Base-by-base conservation (phyloP, 1,140 invertebrate species). In the Anthonomus grandis region DNA sequence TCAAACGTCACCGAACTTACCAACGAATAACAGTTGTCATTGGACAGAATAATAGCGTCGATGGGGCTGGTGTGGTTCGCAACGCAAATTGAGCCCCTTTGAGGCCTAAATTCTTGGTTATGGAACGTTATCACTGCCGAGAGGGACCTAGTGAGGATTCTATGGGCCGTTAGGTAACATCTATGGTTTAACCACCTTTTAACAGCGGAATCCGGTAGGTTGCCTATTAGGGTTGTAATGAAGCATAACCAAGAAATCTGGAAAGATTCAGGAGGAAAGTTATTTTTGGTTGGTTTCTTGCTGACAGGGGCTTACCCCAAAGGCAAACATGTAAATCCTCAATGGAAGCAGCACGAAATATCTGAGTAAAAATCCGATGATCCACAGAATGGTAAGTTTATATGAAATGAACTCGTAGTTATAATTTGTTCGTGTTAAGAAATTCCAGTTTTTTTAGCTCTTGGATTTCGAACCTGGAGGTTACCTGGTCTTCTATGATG, bases 401-500 rank as follows among this genome's bases (percentile, higher is more conserved):
- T 90, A 89, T 9, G 90, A 93, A 64, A 95, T 87, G 68, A 93
- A 95, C 71, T 95, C 91, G 71, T 95, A 93, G 65, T 85, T 83
- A 65, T 86, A 84, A 70, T 95, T 95, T 12, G 93, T 97, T 64
- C 94, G 81, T 0, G 93, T 97, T 27, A 97, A 76, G 38, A 97
- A 80, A 76, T 97, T 97, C 94, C 94, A 97, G 57, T 91, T 94
- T 82, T n/a, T 91, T 91, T 39, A 91, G 78, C 79, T 91, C 92
- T 77, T 95, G 91, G 4, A 93, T 90, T 74, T 92, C 88, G 76
- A 97, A 97, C 63, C 93, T 81, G 13, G 92, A 92, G 0, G 93
- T 96, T 15, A 97, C 93, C 78, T 95, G 90, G 76, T 97, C 94
- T 73, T 96, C 93, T 38, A 96, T 93, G 54, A 97, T 96, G n/a